phyloP scores from a whole-genome alignment of 2,888 invertebrate species.

The Ceratothoa steindachneri region DNA sequence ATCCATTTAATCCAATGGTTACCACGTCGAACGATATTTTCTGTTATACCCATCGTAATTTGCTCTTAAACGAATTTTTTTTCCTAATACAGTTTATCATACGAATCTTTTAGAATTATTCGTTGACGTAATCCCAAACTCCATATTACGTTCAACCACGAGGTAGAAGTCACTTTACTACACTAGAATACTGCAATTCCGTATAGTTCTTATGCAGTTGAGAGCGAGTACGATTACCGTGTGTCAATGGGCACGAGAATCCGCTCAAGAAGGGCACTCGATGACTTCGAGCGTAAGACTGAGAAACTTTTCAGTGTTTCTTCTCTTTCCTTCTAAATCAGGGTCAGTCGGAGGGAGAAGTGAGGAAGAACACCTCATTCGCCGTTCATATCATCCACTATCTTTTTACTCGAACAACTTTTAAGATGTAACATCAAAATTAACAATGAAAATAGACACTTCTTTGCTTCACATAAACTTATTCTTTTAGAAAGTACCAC shows the following conservation, averaged over 20 bases:
- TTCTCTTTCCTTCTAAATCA: neutral
- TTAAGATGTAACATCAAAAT: neutral
- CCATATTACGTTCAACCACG: too few relatives aligned
- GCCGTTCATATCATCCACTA: neutral
- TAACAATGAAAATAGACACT: neutral
- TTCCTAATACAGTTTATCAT: too few relatives aligned
- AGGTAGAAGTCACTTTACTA: too few relatives aligned
- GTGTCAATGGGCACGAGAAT: neutral
- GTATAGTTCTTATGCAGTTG: neutral
- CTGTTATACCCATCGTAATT: too few relatives aligned
- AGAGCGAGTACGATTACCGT: neutral
- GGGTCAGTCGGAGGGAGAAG: neutral
- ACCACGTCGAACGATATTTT: too few relatives aligned
- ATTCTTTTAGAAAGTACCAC: neutral
- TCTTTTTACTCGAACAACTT: neutral
- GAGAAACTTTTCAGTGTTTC: neutral
- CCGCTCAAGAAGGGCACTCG: neutral
- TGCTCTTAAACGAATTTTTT: too few relatives aligned
- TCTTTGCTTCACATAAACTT: neutral
- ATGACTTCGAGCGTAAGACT: neutral
- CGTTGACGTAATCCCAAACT: too few relatives aligned
- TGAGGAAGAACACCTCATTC: neutral
- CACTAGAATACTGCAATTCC: slow-evolving; percentile 1
- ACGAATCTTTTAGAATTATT: too few relatives aligned
- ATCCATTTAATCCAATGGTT: too few relatives aligned